These are phyloP conservation scores for Eupithecia tripunctaria DNA, from an alignment of 2,888 invertebrate species.

Conservation along the genomic window DNA sequence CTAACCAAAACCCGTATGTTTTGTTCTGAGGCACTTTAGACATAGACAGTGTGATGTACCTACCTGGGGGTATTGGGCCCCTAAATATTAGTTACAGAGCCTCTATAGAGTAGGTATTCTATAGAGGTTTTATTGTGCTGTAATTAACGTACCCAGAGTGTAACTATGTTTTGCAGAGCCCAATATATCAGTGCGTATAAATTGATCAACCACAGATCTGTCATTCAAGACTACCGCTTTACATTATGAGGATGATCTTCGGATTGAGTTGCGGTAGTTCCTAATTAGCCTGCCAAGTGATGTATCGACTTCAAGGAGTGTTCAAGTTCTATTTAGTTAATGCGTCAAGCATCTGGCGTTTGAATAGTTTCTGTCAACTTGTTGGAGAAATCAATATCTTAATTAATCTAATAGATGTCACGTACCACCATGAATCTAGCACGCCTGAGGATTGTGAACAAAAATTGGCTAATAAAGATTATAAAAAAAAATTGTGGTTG, in stretches of 20 bases:
- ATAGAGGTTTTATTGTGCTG: neutral
- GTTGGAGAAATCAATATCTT: neutral
- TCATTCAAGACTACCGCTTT: neutral
- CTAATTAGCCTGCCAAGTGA: slow-evolving; percentile 13
- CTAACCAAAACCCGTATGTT: neutral
- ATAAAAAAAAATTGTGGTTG: neutral
- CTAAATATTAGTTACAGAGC: neutral
- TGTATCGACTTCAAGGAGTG: slow-evolving; percentile 15
- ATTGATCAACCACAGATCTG: neutral
- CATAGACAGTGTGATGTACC: too few species aligned
- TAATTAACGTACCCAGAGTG: neutral
- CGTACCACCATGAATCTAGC: neutral
- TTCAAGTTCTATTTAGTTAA: slow-evolving; percentile 2
- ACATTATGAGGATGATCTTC: neutral
- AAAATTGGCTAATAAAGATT: too few species aligned
- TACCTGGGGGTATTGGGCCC: too few species aligned
- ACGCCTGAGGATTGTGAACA: too few species aligned
- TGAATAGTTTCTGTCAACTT: neutral
- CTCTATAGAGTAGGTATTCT: neutral
- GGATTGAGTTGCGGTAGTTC: slow-evolving; percentile 2
- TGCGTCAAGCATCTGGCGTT: neutral
- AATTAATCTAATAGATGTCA: neutral
- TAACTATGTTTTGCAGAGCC: neutral
- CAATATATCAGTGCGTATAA: neutral
- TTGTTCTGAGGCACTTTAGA: neutral